Evolutionary conservation across 2,888 invertebrate genomes (phyloP).

Genomic region (Sesia apiformis): DNA sequence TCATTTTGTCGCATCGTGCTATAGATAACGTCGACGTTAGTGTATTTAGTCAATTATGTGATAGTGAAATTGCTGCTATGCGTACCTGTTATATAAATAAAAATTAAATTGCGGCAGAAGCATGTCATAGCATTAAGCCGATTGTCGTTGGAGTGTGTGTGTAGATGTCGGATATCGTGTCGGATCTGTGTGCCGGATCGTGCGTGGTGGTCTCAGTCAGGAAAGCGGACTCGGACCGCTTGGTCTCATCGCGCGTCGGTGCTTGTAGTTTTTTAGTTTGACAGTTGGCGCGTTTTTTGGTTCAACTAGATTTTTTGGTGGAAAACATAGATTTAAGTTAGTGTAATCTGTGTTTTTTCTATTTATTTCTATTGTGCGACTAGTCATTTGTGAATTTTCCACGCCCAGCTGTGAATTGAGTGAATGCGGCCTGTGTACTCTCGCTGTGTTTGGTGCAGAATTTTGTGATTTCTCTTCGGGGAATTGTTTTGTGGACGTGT

Average conservation of each 20-base stretch:
- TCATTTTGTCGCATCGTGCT: constrained; percentile 66
- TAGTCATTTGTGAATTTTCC: constrained; percentile 63
- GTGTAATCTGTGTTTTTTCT: constrained; percentile 72
- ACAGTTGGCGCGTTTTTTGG: constrained; percentile 72
- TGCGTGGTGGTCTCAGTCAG: constrained; percentile 51
- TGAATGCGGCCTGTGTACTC: constrained; percentile 58
- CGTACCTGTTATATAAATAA: constrained; percentile 46
- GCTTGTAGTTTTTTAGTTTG: constrained; percentile 71
- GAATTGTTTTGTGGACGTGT: constrained; percentile 46
- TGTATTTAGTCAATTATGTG: constrained; percentile 62
- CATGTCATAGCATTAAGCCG: constrained; percentile 31
- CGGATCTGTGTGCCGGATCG: constrained; percentile 8
- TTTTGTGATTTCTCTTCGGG: constrained; percentile 61
- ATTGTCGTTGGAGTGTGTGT: constrained; percentile 24
- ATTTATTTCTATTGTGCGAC: constrained; percentile 58
- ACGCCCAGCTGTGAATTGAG: constrained; percentile 62
- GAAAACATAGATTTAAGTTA: constrained; percentile 70
- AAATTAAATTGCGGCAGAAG: constrained; percentile 56
- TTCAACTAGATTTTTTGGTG: constrained; percentile 56
- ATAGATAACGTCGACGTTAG: constrained; percentile 54
- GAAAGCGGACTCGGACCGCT: constrained; percentile 69
- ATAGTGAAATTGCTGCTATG: constrained; percentile 50
- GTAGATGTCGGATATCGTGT: constrained; percentile 26
- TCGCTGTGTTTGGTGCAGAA: constrained; percentile 54
- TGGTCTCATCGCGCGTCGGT: constrained; percentile 66